These are phyloP conservation scores for Danaus plexippus DNA, from an alignment of 1,140 invertebrate species.

Conservation along the genomic window DNA sequence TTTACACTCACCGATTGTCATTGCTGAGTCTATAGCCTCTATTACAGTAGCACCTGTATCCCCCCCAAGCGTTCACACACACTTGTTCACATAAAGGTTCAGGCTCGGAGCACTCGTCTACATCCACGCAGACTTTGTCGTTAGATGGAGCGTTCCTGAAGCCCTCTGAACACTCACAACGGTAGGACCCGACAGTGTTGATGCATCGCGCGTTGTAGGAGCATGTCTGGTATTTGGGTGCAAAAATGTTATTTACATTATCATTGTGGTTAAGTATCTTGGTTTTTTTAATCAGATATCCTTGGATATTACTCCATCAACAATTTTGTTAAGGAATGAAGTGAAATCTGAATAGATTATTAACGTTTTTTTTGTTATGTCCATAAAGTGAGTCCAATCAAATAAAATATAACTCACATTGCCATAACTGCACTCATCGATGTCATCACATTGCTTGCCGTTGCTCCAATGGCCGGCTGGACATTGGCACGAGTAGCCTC, in stretches of 20 bases:
- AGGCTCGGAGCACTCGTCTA: constrained; percentile 77
- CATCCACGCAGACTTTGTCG: constrained; percentile 75
- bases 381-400: too few species aligned
- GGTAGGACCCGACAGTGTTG: constrained; percentile 87
- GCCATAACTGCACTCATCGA: constrained; percentile 83
- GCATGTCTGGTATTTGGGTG: constrained; percentile 58
- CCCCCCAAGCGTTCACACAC: constrained; percentile 88
- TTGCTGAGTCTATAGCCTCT: constrained; percentile 78
- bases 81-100: constrained; percentile 83
- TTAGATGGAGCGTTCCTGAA: constrained; percentile 75
- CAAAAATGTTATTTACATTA: constrained; percentile 23
- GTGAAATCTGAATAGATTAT: too few species aligned
- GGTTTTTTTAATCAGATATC: too few species aligned
- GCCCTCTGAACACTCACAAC: constrained; percentile 84
- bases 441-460: constrained; percentile 86
- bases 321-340: too few species aligned
- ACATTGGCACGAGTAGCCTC: constrained; percentile 84
- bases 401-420: constrained; percentile 32
- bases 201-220: constrained; percentile 77
- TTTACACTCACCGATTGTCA: constrained; percentile 76
- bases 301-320: too few species aligned
- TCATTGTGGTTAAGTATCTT: constrained; percentile 1
- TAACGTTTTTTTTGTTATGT: too few species aligned
- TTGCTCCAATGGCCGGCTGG: constrained; percentile 76
- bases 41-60: constrained; percentile 84